Base-by-base conservation (phyloP, 2,797 vertebrate genomes). In the Coregonus sp. region DNA sequence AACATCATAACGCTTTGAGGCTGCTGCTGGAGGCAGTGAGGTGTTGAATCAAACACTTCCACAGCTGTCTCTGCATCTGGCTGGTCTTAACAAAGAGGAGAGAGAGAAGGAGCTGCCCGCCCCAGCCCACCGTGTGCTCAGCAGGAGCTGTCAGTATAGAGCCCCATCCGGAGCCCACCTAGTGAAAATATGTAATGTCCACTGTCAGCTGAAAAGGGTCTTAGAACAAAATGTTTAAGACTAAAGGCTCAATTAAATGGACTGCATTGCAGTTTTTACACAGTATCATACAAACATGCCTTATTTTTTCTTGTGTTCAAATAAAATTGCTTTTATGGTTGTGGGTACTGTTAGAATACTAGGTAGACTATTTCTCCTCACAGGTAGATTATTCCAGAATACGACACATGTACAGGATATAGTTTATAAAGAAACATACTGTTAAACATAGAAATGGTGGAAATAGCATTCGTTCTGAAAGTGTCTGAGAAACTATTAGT, bases 31-130 rank as follows among this genome's bases (percentile, higher is more conserved):
- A 61, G 11, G 18, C 72, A 63, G 68, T 59, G 31, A 67, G 31
- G 52, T 33, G 25, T 18, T 15, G 29, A 56, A 70, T 47, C 54
- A 51, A 47, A 69, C 25, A 7, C 11, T 18, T n/a, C 25, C 75
- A 73, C 75, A 81, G 66, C 67, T 81, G 79, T 66, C 68, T 52
- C 51, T 16, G 75, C 79, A 81, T 77, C 79, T 81, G 72, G 67
- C 33, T 65, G 18, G 40, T 33, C 18, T 77, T 81, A 74, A 74
- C 54, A 35, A 74, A 71, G 56, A 31, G 14, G 9, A 72, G 70
- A 75, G 66, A 40, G 33, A 50, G 35, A 12, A 3, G n/a, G n/a
- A 6, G 4, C 3, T 35, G 16, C 51, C 37, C 5, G 33, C 9
- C 65, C 59, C 54, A 16, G 16, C 51, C 61, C 52, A 37, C 47